A percentile compares a stretch with the other conserved stretches of the same genome.
phyloP scores from a whole-genome alignment of 2,797 vertebrate species.

The Margarornis squamiger region DNA sequence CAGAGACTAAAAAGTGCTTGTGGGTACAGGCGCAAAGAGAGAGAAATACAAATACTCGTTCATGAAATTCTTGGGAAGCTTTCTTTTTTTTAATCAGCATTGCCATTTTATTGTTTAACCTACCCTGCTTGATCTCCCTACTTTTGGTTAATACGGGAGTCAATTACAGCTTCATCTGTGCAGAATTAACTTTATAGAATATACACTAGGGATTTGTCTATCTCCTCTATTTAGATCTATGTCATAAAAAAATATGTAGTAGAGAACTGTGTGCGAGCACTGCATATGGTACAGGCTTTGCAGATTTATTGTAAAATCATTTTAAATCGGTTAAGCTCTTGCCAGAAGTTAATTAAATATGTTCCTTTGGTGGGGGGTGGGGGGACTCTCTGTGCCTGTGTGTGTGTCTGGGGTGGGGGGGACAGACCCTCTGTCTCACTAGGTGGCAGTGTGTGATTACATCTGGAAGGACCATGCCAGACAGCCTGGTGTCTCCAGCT shows the following conservation, averaged over 20 bases:
- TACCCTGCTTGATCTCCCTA: constrained; percentile 69
- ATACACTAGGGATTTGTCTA: constrained; percentile 76
- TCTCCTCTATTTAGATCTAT: constrained; percentile 74
- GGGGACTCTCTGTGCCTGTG: background rate
- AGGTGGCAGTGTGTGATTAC: constrained; percentile 92
- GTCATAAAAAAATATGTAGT: constrained; percentile 70
- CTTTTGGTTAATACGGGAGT: constrained; percentile 73
- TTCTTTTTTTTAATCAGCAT: constrained; percentile 55
- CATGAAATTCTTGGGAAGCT: constrained; percentile 21
- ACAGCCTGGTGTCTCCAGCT: constrained; percentile 52
- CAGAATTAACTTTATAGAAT: constrained; percentile 80
- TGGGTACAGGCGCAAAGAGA: background rate
- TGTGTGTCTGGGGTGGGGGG: background rate
- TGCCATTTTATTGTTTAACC: constrained; percentile 65
- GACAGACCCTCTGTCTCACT: constrained; percentile 69
- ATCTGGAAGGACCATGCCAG: constrained; percentile 81
- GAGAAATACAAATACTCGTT: constrained; percentile 41
- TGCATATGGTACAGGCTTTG: constrained; percentile 68
- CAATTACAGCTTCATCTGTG: constrained; percentile 80
- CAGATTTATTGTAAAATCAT: constrained; percentile 73
- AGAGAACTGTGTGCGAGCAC: constrained; percentile 40
- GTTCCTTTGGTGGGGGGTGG: constrained; percentile 10
- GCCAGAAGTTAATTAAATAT: constrained; percentile 78
- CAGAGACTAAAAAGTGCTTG: background rate
- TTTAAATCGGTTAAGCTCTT: constrained; percentile 69